Evolutionary conservation across 2,888 invertebrate genomes (phyloP), one percentile per base, ranked within the genome.

Genomic region (Xestia ashworthii): DNA sequence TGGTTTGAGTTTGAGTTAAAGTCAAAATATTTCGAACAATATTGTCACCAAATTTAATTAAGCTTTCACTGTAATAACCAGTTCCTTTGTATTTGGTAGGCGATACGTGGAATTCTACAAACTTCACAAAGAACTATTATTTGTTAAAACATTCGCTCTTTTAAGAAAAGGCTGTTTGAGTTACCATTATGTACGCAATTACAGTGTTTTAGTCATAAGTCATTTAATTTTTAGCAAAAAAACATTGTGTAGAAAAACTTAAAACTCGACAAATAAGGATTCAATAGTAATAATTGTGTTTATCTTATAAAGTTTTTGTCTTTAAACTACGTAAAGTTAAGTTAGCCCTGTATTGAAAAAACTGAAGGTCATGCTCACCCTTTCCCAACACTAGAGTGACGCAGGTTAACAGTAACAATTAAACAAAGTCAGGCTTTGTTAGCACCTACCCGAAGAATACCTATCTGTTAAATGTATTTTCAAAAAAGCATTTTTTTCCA

Each of bases 1-100:
- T 32, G 32, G 1, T 32, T 32, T 32, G 32, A 32, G 32, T 32
- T 32, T 32, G 32, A 32, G 32, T 32, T 32, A 25, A 64, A 4
- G 25, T 14, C n/a, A 25, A 38, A 0, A 53, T 48, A 19, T 78
- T 69, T 53, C 25, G 64, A 69, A 55, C 25, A 69, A 77, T 22
- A 55, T 25, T 19, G 22, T 25, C 22, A 12, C 22, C 22, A 2
- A 14, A 16, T 71, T 19, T 80, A 71, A 71, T 80, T 62, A 74
- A 70, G 32, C 65, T n/a, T 70, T 60, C 55, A 80, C 60, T 70
- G 53, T 60, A 80, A 48, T 74, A 66, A 53, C n/a, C 25, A 67
- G 67, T 70, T 68, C 53, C 48, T 62, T 65, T 77, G 6, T 76
- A 3, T 25, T 50, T 11, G n/a, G 22, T n/a, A 22, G 46, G 11